Evolutionary conservation across 1,140 invertebrate species (phyloP), one percentile per base, ranked within the genome.

Genomic region (Sitophilus oryzae): DNA sequence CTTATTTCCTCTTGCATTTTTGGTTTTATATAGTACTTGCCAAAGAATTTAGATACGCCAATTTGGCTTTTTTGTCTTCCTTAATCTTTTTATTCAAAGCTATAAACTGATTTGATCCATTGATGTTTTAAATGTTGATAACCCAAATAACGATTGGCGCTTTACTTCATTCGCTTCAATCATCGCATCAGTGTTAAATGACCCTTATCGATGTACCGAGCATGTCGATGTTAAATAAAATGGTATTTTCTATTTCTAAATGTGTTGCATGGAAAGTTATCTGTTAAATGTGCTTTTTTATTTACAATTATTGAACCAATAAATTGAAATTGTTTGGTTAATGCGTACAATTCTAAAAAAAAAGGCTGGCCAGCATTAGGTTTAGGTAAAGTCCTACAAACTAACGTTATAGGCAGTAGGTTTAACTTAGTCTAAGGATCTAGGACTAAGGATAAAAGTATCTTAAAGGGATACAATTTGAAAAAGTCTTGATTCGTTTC

Each of bases 291-390:
- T 3, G 38, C 19, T 41, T 41, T 15, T n/a, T 41, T 41, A 1
- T 41, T 41, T 11, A 30, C 25, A 30, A 30, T 6, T 30, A 30
- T 30, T 6, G 11, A 30, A 30, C 25, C 5, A 6, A 6, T 11
- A 30, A 30, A 30, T 34, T n/a, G n/a, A n/a, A n/a, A n/a, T n/a
- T n/a, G n/a, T n/a, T n/a, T n/a, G n/a, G 1, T 47, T 18, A 15
- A 20, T 49, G 47, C 47, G 47, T 49, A 49, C 14, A 20, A 49
- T 49, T 49, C 47, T 49, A 49, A 49, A 49, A 23, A n/a, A 20
- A 47, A 45, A n/a, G 11, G 25, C 45, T 47, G 45, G 45, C 45
- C 45, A 47, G 45, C 30, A 16, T 20, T 23, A 47, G 25, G 4
- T 45, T 45, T 34, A 47, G 30, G 8, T 30, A 47, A 9, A 40